Base-by-base conservation (phyloP, 2,888 invertebrate species). In the Oscheius sp. region DNA sequence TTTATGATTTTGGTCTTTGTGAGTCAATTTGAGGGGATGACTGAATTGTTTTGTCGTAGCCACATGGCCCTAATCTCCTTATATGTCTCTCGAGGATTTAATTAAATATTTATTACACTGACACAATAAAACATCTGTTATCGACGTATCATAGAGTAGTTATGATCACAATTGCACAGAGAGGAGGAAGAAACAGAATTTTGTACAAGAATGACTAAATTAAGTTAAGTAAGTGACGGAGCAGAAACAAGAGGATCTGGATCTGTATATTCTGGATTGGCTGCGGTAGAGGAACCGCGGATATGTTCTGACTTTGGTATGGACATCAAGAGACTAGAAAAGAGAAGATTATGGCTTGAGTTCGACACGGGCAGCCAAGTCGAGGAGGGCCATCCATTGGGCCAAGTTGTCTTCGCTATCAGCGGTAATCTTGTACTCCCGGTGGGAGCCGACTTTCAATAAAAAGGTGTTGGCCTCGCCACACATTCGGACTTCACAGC, bases 351-450 rank as follows among this genome's bases (percentile, higher is more conserved):
- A 73, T 66, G 53, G 61, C 46, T 77, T 76, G 53, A 83, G 55
- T 59, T 84, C 81, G 2, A 87, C 87, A 52, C 87, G 86, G 2
- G 88, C 85, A 6, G 86, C 84, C 46, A 88, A 71, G 46, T 88
- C 84, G 43, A 88, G 76, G 18, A 85, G 83, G 16, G 88, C 88
- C 81, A 87, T 78, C 88, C 88, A 88, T 23, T 81, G 81, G 55
- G 86, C 84, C 70, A 82, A 81, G n/a, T 59, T 74, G 55, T 75
- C 73, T 61, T 87, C 86, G 66, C 83, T 77, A 16, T 76, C 74
- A 7, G 78, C 82, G 6, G 76, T 80, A 53, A 87, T 76, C 53
- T 77, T 78, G 76, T 87, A 87, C 73, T 78, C 73, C 12, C 87
- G 75, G 1, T 85, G 77, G 49, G 84, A 74, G 23, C 87, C 81